Base-by-base conservation (phyloP, 2,888 invertebrate species). In the Stegana nigrithorax region DNA sequence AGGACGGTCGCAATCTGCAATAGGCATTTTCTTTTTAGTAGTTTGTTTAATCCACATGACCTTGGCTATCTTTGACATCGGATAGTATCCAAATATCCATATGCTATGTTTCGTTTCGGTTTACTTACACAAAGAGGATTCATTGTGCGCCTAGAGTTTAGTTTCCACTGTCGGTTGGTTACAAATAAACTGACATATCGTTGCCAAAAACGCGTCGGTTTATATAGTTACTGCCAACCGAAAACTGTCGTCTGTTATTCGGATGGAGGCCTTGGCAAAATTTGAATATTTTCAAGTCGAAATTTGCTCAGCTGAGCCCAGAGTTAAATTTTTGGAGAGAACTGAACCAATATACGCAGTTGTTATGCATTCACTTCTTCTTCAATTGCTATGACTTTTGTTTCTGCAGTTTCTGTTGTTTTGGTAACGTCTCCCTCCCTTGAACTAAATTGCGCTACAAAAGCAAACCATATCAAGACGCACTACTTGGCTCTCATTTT, bases 71-170 rank as follows among this genome's bases (percentile, higher is more conserved):
- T n/a, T n/a, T n/a, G n/a, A n/a, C n/a, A n/a, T n/a, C n/a, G n/a
- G n/a, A n/a, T n/a, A n/a, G n/a, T n/a, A n/a, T n/a, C n/a, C n/a
- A n/a, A n/a, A n/a, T n/a, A n/a, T n/a, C n/a, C n/a, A n/a, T 26
- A 21, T n/a, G 25, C 14, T 23, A 32, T 2, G 19, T 26, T 17
- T 50, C 21, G 61, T 26, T n/a, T 14, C 12, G 26, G n/a, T 42
- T 59, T 76, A 85, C 85, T 86, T 82, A 86, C 86, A 81, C 83
- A 80, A 81, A 86, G 81, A 81, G 84, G 81, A 85, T 82, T 84
- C 85, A 86, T 86, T 86, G 84, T 85, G 72, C 64, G 73, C 79
- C 81, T 85, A 75, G 73, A 78, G 74, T 72, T 69, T 70, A 69
- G 73, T 78, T 83, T 75, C 83, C 83, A 84, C 85, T 80, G 83